Evolutionary conservation across 2,113 vertebrate genomes (phyloP), one percentile per base, ranked within the genome.

Genomic region (Elephas maximus): DNA sequence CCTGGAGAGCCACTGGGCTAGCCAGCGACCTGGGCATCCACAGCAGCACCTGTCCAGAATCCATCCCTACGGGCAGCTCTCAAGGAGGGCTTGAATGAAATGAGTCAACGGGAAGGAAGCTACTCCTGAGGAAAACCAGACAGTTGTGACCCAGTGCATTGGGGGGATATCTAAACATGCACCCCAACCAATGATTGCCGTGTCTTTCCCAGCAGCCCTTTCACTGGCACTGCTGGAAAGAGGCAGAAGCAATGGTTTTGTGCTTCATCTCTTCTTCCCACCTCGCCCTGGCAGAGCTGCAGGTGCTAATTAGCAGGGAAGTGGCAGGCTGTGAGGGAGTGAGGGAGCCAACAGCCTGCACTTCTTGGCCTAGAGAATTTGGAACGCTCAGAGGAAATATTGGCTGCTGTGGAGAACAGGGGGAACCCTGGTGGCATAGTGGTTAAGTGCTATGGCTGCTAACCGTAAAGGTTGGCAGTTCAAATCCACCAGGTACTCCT

Each of bases 221-320:
- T 90, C 11, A 30, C 41, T 28, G 65, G 73, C 63, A 8, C 74
- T 67, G 5, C 76, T 67, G 45, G 82, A 5, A 14, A 15, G 26
- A 83, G 53, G 30, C 74, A 51, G 85, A 48, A 15, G 6, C 63
- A 8, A 3, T 8, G 83, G 53, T 57, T 63, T 24, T 67, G 67
- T 18, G 5, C 21, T 53, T 73, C 23, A 0, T 48, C 80, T 86
- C 26, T 44, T 41, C 84, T 7, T 28, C 57, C 8, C 26, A 28
- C 83, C 69, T 2, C 0, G 12, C 73, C 63, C 87, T 44, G 28
- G 48, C 81, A 44, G 1, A 93, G 76, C 63, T 3, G 0, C 0
- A 74, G 65, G 73, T 18, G 83, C 53, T 87, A 23, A 87, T 62
- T 41, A 78, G 79, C 73, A 1, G 44, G 5, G 18, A n/a, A 78